phyloP scores from a whole-genome alignment of 2,888 invertebrate species.

The Petrolisthes manimaculis region DNA sequence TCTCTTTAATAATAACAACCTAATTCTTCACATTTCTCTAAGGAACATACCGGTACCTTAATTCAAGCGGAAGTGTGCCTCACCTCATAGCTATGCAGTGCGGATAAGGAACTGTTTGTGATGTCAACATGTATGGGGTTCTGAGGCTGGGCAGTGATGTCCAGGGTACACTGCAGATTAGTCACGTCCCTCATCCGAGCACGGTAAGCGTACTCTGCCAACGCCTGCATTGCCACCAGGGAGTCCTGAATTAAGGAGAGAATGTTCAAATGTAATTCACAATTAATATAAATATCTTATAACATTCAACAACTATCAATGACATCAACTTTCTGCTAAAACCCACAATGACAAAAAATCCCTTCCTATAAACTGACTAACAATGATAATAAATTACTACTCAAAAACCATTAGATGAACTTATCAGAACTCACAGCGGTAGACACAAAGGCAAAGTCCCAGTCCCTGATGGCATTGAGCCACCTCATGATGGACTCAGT shows the following conservation, averaged over 20 bases:
- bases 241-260: conserved; percentile 70
- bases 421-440: conserved; percentile 66
- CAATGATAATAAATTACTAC: too few species aligned
- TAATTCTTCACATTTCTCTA: not conserved
- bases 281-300: too few species aligned
- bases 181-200: conserved; percentile 71
- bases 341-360: too few species aligned
- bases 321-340: too few species aligned
- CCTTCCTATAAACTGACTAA: too few species aligned
- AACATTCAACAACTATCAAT: too few species aligned
- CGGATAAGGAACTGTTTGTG: conserved; percentile 31
- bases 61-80: not conserved
- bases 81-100: conserved; percentile 35
- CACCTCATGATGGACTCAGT: conserved; percentile 68
- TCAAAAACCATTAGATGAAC: not conserved
- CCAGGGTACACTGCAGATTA: conserved; percentile 70
- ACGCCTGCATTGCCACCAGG: conserved; percentile 73
- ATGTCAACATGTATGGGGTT: conserved; percentile 33
- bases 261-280: not conserved
- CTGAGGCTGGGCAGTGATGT: conserved; percentile 68
- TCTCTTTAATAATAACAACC: too few species aligned
- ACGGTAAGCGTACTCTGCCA: conserved; percentile 72
- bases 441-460: conserved; percentile 68
- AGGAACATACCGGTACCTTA: too few species aligned
- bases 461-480: conserved; percentile 68